Percentiles rank a stretch among this genome's conserved stretches.
These are phyloP conservation scores for Corydoras sp. DNA, from an alignment of 2,113 vertebrate genomes.

Conservation along the genomic window DNA sequence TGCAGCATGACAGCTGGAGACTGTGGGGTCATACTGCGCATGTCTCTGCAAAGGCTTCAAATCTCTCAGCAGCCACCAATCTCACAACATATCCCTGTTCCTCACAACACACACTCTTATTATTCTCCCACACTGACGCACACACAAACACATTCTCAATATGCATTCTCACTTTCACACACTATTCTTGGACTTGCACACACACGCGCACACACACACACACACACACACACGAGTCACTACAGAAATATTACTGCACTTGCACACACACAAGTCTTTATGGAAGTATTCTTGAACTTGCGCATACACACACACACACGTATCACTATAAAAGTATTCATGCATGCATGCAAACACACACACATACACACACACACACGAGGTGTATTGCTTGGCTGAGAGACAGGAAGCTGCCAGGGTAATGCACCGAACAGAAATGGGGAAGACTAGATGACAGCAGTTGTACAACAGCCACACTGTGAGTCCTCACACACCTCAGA, in stretches of 20 bases:
- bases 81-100: slow-evolving; percentile 19
- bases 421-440: slow-evolving; percentile 19
- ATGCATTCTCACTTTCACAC: background rate
- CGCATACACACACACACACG: slow-evolving; percentile 3
- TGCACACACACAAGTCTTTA: background rate
- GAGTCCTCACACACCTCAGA: slow-evolving; percentile 29
- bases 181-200: slow-evolving; percentile 1
- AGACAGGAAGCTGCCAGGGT: slow-evolving; percentile 25
- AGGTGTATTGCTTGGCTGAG: slow-evolving; percentile 27
- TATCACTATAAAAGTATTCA: background rate
- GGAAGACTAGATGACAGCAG: slow-evolving; percentile 6
- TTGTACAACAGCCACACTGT: slow-evolving; percentile 63
- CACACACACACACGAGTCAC: slow-evolving; percentile 1
- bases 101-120: background rate
- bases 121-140: slow-evolving; percentile 22
- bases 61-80: slow-evolving; percentile 17
- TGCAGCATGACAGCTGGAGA: slow-evolving; percentile 1
- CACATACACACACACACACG: slow-evolving; percentile 15
- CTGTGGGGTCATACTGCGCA: background rate
- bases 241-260: background rate
- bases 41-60: slow-evolving; percentile 5
- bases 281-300: background rate
- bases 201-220: slow-evolving; percentile 4
- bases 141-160: slow-evolving; percentile 19
- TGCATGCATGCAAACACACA: slow-evolving; percentile 10